Base-by-base conservation (phyloP, 2,888 invertebrate species). In the Cepaea hortensis region DNA sequence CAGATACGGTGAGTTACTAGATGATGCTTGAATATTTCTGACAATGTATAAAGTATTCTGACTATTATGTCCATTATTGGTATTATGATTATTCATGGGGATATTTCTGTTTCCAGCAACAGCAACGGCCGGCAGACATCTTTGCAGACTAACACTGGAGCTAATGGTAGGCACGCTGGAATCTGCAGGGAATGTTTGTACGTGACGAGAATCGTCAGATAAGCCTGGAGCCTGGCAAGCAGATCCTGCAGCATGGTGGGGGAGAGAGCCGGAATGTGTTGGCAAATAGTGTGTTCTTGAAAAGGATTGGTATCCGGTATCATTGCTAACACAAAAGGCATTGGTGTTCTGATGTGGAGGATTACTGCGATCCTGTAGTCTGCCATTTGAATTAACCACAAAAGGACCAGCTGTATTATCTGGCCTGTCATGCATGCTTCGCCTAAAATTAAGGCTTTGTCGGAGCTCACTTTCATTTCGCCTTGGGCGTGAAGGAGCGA, bases 1-100 rank as follows among this genome's bases (percentile, higher is more conserved):
- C 15, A 62, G 15, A 46, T 55, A 77, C 23, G 77, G 84, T n/a
- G 84, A 77, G 23, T 68, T 65, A 11, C 68, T 65, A 65, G 84
- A 68, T 46, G 77, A 77, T 75, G 84, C 55, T 46, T 80, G 80
- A 15, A 61, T n/a, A 62, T 23, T 65, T 73, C 75, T 72, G 65
- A 81, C n/a, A 48, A 85, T 75, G 18, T 85, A 85, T 18, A 80
- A 35, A 18, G n/a, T 50, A n/a, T 70, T 65, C 46, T 61, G 76
- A 62, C 76, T 62, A 11, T 18, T 35, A 35, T 20, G 65, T 13
- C n/a, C 84, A 84, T 50, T 11, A 18, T 23, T 73, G 3, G 9
- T 35, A 18, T 0, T 73, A 7, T 11, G 15, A 11, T 20, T 48
- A 81, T n/a, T 70, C 20, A 20, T 81, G 15, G 1, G 20, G 15